Evolutionary conservation across 2,888 invertebrate species (phyloP), one percentile per base, ranked within the genome.

Genomic region (Aleiodes alternator): DNA sequence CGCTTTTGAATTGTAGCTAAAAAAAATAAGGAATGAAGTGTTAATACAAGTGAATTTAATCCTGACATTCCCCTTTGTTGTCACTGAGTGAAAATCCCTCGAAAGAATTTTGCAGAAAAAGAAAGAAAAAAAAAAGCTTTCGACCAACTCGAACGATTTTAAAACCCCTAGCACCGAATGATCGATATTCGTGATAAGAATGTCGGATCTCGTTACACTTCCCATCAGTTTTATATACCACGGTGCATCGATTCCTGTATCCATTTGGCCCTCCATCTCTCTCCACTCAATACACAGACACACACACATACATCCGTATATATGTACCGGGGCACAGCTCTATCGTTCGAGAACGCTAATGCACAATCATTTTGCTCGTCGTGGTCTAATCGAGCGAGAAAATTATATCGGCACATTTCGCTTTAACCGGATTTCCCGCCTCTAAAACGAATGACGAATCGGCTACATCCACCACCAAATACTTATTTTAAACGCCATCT

Each of bases 381-480:
- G 70, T 61, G 75, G 79, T 83, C 82, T 84, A 83, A 84, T 84
- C 83, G 80, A 79, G 80, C 82, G 84, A 81, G 80, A 80, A 84
- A 84, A 84, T 84, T 84, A 83, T 82, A 78, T 82, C 81, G 79
- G 77, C 43, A 69, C 78, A 76, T 73, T 76, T 72, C 72, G 38
- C 73, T 75, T 76, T 70, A 74, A 72, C 59, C 69, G 74, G 43
- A 73, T 68, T 76, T 69, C 29, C 59, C 38, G 51, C 59, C 66
- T 55, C 66, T 48, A 23, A 43, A 43, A 69, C 51, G 38, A 69
- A 69, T 73, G 69, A 69, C 68, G 57, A 73, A 73, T 73, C 73
- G 57, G 68, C 69, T 51, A 51, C 38, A 59, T 23, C 59, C 11
- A n/a, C 34, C 64, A 16, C 23, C 43, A 43, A 64, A 64, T 64